A percentile compares a stretch with the other conserved stretches of the same genome.
Evolutionary conservation across 2,797 vertebrate genomes (phyloP).

Genomic region (Yasuhikotakia modesta): DNA sequence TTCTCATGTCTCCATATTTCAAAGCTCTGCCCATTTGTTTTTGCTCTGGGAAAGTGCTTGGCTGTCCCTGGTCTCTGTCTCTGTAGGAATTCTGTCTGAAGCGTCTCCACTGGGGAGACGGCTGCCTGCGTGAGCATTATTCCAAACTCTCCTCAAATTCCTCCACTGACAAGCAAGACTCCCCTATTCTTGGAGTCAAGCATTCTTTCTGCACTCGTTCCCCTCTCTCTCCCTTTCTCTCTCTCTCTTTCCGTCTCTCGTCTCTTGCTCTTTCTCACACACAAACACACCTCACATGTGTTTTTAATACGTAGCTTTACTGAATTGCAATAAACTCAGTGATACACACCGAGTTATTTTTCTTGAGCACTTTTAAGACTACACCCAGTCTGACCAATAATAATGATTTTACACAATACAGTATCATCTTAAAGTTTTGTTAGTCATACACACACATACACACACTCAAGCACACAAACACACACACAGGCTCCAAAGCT

Average conservation of each 20-base stretch:
- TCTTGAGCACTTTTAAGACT: slow-evolving; percentile 2
- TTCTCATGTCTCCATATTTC: slow-evolving; percentile 51
- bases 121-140: slow-evolving; percentile 59
- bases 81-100: slow-evolving; percentile 63
- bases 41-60: slow-evolving; percentile 58
- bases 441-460: slow-evolving; percentile 35
- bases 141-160: slow-evolving; percentile 70
- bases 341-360: slow-evolving; percentile 32
- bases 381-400: background rate
- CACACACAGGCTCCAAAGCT: slow-evolving; percentile 59
- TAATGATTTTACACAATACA: slow-evolving; percentile 39
- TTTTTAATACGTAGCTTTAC: slow-evolving; percentile 32
- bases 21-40: slow-evolving; percentile 53
- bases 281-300: slow-evolving; percentile 43
- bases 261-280: slow-evolving; percentile 8
- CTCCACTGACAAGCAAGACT: slow-evolving; percentile 67
- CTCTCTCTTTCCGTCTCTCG: slow-evolving; percentile 34
- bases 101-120: slow-evolving; percentile 51
- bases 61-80: slow-evolving; percentile 67
- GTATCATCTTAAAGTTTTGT: slow-evolving; percentile 37
- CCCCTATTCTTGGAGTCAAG: slow-evolving; percentile 50
- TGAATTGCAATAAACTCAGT: slow-evolving; percentile 50
- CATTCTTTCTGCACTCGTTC: slow-evolving; percentile 30
- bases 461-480: slow-evolving; percentile 46
- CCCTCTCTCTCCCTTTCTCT: slow-evolving; percentile 29